These are phyloP conservation scores for Crotalus horridus DNA, from an alignment of 2,113 vertebrate genomes.

Conservation along the genomic window DNA sequence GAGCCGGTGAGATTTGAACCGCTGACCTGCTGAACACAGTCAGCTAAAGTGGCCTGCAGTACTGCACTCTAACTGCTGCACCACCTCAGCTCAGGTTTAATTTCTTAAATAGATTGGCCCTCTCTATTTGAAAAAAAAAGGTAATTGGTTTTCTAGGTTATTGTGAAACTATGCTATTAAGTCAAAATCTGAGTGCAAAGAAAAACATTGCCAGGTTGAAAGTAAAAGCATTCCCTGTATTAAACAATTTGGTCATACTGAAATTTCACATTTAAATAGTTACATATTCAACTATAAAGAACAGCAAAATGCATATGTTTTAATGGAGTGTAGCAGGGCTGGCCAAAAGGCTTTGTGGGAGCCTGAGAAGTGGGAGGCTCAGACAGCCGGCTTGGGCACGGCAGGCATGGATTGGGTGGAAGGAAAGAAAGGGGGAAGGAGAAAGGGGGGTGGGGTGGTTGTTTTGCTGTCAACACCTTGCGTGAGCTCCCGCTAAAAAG, in stretches of 20 bases:
- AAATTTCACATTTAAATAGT: background rate
- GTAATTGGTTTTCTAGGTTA: background rate
- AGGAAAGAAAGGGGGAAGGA: too few species aligned
- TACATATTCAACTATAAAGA: background rate
- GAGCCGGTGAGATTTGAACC: too few species aligned
- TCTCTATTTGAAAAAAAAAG: background rate
- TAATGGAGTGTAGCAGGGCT: background rate
- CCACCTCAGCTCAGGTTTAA: background rate
- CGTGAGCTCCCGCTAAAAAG: too few species aligned
- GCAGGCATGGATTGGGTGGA: too few species aligned
- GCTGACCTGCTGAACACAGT: too few species aligned
- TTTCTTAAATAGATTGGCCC: background rate
- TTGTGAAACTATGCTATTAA: background rate
- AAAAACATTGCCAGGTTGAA: background rate
- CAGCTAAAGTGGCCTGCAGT: too few species aligned
- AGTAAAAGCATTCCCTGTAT: background rate
- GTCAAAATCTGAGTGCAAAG: background rate
- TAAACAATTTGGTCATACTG: background rate
- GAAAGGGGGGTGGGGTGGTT: too few species aligned
- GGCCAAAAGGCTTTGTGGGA: too few species aligned
- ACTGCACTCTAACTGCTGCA: too few species aligned
- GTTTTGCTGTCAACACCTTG: too few species aligned
- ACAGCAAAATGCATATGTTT: background rate
- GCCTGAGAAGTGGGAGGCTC: too few species aligned
- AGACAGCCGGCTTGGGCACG: too few species aligned